Conservation (phyloP, 2,113 vertebrate genomes). For the Pycnonotus jocosus region DNA sequence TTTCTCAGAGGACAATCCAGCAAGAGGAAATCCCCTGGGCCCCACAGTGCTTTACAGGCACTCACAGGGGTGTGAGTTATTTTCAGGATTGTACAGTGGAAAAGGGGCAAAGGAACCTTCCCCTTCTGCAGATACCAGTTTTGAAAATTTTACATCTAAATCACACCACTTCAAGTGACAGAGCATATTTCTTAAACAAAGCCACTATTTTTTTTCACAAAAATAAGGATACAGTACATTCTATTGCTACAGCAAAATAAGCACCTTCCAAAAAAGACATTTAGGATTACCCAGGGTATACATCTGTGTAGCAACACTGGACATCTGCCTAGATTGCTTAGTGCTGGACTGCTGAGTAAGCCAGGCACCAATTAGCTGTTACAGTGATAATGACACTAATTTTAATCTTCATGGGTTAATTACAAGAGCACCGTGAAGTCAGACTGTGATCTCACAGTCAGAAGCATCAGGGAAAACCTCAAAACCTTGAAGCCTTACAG, state of each 20-base stretch:
- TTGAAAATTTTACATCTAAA: background rate
- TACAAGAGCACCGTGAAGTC: slow-evolving; percentile 2
- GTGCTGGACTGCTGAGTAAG: slow-evolving; percentile 4
- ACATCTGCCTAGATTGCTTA: background rate
- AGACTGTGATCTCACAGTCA: background rate
- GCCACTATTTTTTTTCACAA: background rate
- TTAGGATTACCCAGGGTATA: background rate
- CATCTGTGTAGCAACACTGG: background rate
- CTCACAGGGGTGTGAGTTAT: background rate
- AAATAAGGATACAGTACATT: background rate
- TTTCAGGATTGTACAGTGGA: background rate
- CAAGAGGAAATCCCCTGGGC: slow-evolving; percentile 52
- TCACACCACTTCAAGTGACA: background rate
- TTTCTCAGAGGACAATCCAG: slow-evolving; percentile 59
- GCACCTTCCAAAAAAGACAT: background rate
- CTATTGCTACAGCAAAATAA: background rate
- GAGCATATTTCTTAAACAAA: background rate
- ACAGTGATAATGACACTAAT: slow-evolving; percentile 36
- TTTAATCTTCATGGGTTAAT: slow-evolving; percentile 50
- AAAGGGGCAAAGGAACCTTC: background rate
- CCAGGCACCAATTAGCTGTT: slow-evolving; percentile 44
- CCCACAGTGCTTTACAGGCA: background rate
- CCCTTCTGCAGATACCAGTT: background rate
- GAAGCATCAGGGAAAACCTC: background rate
- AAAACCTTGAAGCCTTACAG: background rate